Base-by-base conservation (phyloP, 1,140 invertebrate genomes). In the Drosophila arizonae region DNA sequence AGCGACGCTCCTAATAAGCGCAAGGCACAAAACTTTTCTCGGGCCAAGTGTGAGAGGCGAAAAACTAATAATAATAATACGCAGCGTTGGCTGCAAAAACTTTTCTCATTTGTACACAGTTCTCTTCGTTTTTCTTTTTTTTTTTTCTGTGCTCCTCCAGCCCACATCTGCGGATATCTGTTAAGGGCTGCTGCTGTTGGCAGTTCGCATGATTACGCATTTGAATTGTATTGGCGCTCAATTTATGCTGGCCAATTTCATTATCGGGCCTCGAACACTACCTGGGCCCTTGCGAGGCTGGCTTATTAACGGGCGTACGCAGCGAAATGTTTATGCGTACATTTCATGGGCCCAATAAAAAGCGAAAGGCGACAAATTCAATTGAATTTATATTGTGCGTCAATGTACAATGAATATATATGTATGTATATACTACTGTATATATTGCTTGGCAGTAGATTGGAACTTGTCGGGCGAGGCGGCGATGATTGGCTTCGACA, bases 31-130 rank as follows among this genome's bases (percentile, higher is more conserved):
- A 88, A 72, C 21, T 77, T 77, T 74, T 76, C 46, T 15, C 15
- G 24, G 51, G 21, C 43, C 41, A 72, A 41, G 81, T 26, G 50
- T 30, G 52, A 30, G 67, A 72, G 67, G 63, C 72, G 64, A 84
- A 87, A 79, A 87, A 87, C 85, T 89, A 89, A 89, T 89, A 89
- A 85, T 89, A 89, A 89, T 87, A 81, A 81, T 72, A 85, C 72
- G 71, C 72, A 74, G 69, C 62, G 81, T 73, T 79, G 72, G 13
- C 67, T 51, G 54, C 58, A 45, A 63, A 90, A 90, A 90, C 81
- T 90, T 90, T 90, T 90, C 85, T 84, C 79, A 90, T 90, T 89
- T 90, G 72, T 64, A 50, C 77, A 46, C 61, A 78, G 72, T 71
- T 46, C 43, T 9, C 15, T 46, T 9, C 33, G 1, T 43, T 41